A percentile compares a stretch with the other conserved stretches of the same genome.
These are phyloP conservation scores for Epirrita christyi DNA, from an alignment of 2,888 invertebrate genomes.

Conservation along the genomic window DNA sequence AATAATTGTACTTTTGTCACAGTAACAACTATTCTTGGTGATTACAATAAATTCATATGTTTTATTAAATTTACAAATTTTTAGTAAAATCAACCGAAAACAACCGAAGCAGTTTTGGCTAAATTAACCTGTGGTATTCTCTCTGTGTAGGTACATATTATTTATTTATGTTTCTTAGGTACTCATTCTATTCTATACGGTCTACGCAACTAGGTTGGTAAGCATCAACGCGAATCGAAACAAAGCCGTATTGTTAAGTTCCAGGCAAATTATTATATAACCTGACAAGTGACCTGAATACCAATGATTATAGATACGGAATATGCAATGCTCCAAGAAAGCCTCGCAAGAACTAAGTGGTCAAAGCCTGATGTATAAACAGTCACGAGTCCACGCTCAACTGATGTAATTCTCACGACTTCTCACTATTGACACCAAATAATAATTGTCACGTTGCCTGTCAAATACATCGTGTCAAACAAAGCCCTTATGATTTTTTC, in stretches of 20 bases:
- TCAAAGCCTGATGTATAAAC: conserved; percentile 39
- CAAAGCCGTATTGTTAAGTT: conserved; percentile 2
- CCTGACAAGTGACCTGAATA: conserved; percentile 29
- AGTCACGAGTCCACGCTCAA: conserved; percentile 49
- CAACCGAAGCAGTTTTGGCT: too few relatives aligned
- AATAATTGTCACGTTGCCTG: conserved; percentile 54
- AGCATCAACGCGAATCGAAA: background rate
- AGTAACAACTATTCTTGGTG: too few relatives aligned
- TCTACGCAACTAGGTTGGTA: background rate
- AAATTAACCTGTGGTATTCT: too few relatives aligned
- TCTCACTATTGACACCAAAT: conserved; percentile 57
- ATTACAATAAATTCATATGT: too few relatives aligned
- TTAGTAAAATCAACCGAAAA: too few relatives aligned
- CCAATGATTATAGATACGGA: conserved; percentile 35
- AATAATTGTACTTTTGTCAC: too few relatives aligned
- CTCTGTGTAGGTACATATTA: too few relatives aligned
- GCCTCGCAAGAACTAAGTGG: conserved; percentile 35
- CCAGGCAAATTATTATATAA: conserved; percentile 14
- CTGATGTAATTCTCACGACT: conserved; percentile 59
- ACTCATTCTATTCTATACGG: too few relatives aligned
- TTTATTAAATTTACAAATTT: too few relatives aligned
- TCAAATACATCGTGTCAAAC: conserved; percentile 49
- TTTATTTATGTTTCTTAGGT: too few relatives aligned
- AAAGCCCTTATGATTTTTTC: conserved; percentile 38
- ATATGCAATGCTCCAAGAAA: conserved; percentile 33